Evolutionary conservation across 2,888 invertebrate species (phyloP), one percentile per base, ranked within the genome.

Genomic region (Eristalis pertinax): DNA sequence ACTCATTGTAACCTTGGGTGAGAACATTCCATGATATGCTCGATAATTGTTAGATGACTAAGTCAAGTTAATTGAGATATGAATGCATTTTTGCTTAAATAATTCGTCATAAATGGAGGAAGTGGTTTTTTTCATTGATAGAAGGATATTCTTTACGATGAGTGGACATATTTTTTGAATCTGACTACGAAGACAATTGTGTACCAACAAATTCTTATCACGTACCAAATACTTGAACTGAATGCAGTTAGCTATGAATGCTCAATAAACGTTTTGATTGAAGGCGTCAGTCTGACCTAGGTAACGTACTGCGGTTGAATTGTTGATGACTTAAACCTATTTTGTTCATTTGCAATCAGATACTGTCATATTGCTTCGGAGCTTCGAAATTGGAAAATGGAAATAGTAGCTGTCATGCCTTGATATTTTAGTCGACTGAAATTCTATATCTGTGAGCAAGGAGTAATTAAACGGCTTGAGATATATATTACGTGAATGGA

Each of bases 1-100:
- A 56, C 24, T 58, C 32, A 67, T 56, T 13, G 26, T 43, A 65
- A 43, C 80, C 73, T 80, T 73, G 67, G 50, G 13, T 50, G 62
- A 38, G 22, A 80, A 38, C n/a, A 62, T 62, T 26, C n/a, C 65
- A 62, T 70, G 78, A 70, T 58, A 72, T 58, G 73, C 24, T 62
- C 41, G 56, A 38, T 73, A 67, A 43, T 67, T 26, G 35, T 60
- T 60, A 67, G 67, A 73, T 74, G 80, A 80, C 78, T 78, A 78
- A 78, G 15, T 3, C 50, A 32, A 63, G 0, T 10, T 22, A 67
- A 62, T 62, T 73, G 29, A 72, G 56, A 43, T 26, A 19, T 43
- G 73, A 73, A 68, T 73, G 62, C 43, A 62, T 3, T 62, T 60
- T 67, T 72, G 29, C 24, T 58, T 19, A 13, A 24, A 15, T 29